Percentiles rank a stretch among this genome's conserved stretches.
These are phyloP conservation scores for Lepus oiostolus DNA, from an alignment of 2,797 vertebrate species.

Conservation along the genomic window DNA sequence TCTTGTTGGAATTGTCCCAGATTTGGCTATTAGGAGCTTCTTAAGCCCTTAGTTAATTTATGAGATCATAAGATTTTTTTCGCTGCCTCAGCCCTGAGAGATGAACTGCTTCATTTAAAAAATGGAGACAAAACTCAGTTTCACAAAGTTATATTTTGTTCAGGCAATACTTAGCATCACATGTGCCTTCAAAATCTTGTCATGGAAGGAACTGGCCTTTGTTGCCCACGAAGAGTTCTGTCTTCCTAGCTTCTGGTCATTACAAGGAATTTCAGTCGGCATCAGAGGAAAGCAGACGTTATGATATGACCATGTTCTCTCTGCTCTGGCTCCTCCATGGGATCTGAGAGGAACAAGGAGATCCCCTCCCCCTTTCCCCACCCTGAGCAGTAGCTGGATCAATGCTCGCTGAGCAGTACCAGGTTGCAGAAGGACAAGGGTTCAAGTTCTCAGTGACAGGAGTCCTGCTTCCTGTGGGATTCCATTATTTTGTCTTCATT, in stretches of 20 bases:
- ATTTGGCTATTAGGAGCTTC: neutral
- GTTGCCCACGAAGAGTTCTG: neutral
- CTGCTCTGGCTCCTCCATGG: neutral
- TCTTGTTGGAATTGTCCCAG: neutral
- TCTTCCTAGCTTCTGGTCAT: neutral
- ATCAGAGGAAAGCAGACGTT: neutral
- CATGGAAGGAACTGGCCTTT: neutral
- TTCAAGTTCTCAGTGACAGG: neutral
- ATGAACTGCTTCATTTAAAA: neutral
- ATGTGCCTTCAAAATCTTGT: neutral
- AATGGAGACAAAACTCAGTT: neutral
- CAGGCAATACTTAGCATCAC: neutral
- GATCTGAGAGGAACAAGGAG: neutral
- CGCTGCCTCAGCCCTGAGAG: neutral
- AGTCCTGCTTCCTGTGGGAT: neutral
- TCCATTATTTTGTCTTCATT: neutral
- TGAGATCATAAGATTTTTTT: too few relatives aligned
- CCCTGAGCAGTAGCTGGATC: neutral
- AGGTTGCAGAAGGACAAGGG: neutral
- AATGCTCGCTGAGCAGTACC: neutral
- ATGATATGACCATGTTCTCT: neutral
- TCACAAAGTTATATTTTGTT: neutral
- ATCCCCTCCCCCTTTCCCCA: accelerated
- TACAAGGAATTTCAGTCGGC: neutral
- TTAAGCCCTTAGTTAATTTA: neutral